Evolutionary conservation across 2,113 vertebrate species (phyloP), one percentile per base, ranked within the genome.

Genomic region (Pyxicephalus adspersus): DNA sequence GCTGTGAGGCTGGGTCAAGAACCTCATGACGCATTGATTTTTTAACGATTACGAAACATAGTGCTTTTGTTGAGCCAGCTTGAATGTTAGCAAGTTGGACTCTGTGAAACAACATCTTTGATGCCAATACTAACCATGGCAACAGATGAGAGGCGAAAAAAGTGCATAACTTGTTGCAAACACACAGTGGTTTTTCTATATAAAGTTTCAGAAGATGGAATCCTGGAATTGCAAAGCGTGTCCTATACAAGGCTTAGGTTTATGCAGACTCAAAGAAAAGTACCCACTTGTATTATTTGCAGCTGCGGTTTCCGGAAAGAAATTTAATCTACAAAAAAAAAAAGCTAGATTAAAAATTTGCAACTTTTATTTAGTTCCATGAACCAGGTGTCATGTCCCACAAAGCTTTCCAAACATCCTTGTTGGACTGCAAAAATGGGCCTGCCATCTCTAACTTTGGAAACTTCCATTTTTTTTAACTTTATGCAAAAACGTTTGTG

Each of bases 51-150:
- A 72, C 68, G 26, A 54, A 72, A 72, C 5, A 11, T 71, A 73
- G 79, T 73, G 79, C 67, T 73, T 73, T 73, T 81, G 68, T 64
- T 64, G 50, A 52, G 66, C 58, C 77, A 72, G 58, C 57, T 61
- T 17, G 45, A 29, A 58, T 5, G 16, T 55, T 57, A 34, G 15
- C 22, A 26, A 45, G 18, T 29, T 77, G 61, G 38, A 61, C 61
- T 19, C 26, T 4, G 50, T 22, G 26, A 22, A 26, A 31, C 57
- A 64, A 22, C 68, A 9, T 38, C 38, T 71, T 23, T n/a, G 15
- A 16, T 54, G 78, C 38, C 79, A 81, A 64, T 25, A n/a, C 45
- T 64, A 61, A 51, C 55, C 54, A 64, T 52, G 67, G 78, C 57
- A 55, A 63, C 66, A 31, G n/a, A 57, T 31, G 38, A 52, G 18